Base-by-base conservation (phyloP, 2,888 invertebrate species). In the Ommatoiulus sabulosus region DNA sequence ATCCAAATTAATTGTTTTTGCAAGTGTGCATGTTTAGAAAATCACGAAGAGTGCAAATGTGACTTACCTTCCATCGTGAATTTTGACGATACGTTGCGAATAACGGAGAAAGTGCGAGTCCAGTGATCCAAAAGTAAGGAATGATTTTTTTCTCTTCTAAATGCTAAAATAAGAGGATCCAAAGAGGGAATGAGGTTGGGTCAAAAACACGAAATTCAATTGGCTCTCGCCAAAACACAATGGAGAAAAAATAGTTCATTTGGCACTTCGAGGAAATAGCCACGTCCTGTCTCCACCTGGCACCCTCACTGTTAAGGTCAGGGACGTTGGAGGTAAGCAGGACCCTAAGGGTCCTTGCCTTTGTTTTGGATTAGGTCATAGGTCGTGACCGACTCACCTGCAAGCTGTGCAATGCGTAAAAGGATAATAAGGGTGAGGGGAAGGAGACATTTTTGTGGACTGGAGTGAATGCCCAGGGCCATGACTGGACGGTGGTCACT, bases 381-480 rank as follows among this genome's bases (percentile, higher is more conserved):
- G 63, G 63, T 63, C 63, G 20, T 63, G 63, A 63, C 63, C 63
- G 20, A n/a, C 63, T 63, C 63, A 63, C 63, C 63, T 63, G 63
- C 63, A 63, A 6, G 5, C 7, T 6, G 12, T 20, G 63, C 2
- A 5, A 17, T 17, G 1, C 2, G 63, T 20, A n/a, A 63, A 63
- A 63, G 63, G 63, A 35, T 35, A 35, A 35, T 35, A 35, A 35
- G 35, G 35, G 35, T 35, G 35, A 35, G 35, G 35, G 35, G 35
- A 35, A 35, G 35, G 2, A 35, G 35, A 35, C 35, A 2, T 35
- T 35, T 35, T 35, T 1, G 35, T 35, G 35, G 35, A 35, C 35
- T 35, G 35, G 35, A 35, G 35, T 35, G 35, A 35, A 35, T 35
- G 35, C 35, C 35, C 35, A 35, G 35, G 35, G 35, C 35, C 35